Base-by-base conservation (phyloP, 2,113 vertebrate species). In the Pholis gunnellus region DNA sequence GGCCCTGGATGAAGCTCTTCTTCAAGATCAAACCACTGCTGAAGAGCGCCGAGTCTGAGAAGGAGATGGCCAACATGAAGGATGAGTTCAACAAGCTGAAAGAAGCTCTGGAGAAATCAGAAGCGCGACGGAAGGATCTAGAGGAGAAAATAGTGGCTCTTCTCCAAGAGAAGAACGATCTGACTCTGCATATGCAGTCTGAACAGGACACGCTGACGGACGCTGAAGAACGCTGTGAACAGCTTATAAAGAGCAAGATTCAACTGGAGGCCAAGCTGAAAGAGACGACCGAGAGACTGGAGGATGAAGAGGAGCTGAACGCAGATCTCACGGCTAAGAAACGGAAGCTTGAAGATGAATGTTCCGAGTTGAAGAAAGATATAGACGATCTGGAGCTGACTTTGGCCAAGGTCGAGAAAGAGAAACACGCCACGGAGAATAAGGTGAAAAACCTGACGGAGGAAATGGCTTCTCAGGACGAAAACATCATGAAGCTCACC, bases 1-100 rank as follows among this genome's bases (percentile, higher is more conserved):
- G 97, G 97, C 97, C 97, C 0, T 99, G 97, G 97, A 99, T 99
- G 97, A 98, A 96, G 83, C 94, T 98, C 25, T 98, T 96, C 89
- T 98, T 98, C 85, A 99, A 99, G 94, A 98, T 99, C 90, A 98
- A 99, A 40, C 97, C 97, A 0, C 88, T 99, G 84, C 76, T 99
- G 40, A 98, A 96, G 94, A 97, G 96, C 0, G 97, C 97, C 0
- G 97, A 98, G 89, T 96, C 96, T 0, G 97, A 99, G 92, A 95
- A 98, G 76, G 97, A 98, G 79, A 96, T 95, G 93, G 94, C 95
- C 59, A 96, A 95, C 88, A 95, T 96, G 79, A 96, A 95, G 72
- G 95, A 96, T 1, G 95, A 96, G 80, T 95, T 95, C 83, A 86
- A 87, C 74, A 94, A 95, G 82, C 52, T 95, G 31, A 96, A 96